Conservation (phyloP, 2,113 vertebrate species). For the Zootoca vivipara region DNA sequence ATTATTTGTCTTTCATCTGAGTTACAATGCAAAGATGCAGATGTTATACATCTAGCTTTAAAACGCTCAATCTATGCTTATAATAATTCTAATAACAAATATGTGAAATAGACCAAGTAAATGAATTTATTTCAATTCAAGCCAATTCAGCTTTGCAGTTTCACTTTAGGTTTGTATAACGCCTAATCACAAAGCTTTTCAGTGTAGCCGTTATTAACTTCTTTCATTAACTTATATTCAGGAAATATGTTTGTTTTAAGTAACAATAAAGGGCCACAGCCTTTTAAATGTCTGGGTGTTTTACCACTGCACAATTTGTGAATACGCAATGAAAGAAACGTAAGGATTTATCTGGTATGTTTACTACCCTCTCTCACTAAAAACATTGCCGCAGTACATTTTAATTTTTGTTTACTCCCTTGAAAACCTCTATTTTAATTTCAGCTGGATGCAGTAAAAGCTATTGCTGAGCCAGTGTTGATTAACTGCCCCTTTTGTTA, state of each 20-base stretch:
- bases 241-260: conserved; percentile 71
- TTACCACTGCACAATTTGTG: conserved; percentile 69
- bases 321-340: conserved; percentile 65
- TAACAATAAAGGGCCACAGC: conserved; percentile 70
- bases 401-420: conserved; percentile 73
- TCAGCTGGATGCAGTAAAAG: conserved; percentile 64
- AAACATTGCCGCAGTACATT: conserved; percentile 58
- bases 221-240: conserved; percentile 75
- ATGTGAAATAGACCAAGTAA: conserved; percentile 47
- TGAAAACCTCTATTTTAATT: conserved; percentile 67
- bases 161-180: conserved; percentile 10
- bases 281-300: conserved; percentile 75
- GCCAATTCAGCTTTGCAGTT: conserved; percentile 38
- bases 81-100: conserved; percentile 49
- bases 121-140: conserved; percentile 51
- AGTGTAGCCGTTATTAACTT: conserved; percentile 67
- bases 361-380: conserved; percentile 67
- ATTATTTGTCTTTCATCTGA: conserved; percentile 37
- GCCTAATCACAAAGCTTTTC: conserved; percentile 63
- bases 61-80: conserved; percentile 36
- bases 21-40: conserved; percentile 45
- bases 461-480: conserved; percentile 47
- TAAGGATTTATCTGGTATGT: conserved; percentile 68
- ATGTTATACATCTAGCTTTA: conserved; percentile 48
- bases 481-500: conserved; percentile 52